Base-by-base conservation (phyloP, 2,797 vertebrate genomes). In the Parambassis ranga region DNA sequence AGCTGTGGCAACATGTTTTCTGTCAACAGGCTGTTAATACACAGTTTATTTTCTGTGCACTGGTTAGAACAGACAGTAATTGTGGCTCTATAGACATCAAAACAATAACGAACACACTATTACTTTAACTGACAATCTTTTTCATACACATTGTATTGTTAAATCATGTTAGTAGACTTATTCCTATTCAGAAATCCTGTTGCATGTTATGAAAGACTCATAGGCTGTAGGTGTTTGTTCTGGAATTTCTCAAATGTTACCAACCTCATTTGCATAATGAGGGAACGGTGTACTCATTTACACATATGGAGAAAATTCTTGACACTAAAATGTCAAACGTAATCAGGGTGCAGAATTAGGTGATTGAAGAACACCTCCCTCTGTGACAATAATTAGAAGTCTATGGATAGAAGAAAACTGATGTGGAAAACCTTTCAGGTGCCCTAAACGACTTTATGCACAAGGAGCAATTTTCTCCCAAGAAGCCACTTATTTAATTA, bases 351-450 rank as follows among this genome's bases (percentile, higher is more conserved):
- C 55, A 63, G 52, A 73, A 77, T 85, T 57, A 67, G 37, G 73
- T 87, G 84, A 88, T 82, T 85, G 81, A 75, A 86, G 75, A 84
- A 75, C 71, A 79, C 73, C 75, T 71, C 82, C 75, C 63, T 75
- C 84, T 86, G 87, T 75, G 82, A 78, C 53, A 74, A 65, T 89
- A 81, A 88, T 88, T 87, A 81, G 13, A 74, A 50, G 43, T 77
- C 63, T 79, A 23, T 53, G 69, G 59, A 53, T 66, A 48, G 57
- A 60, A 53, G 56, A 50, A 48, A 71, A 38, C 32, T 33, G 19
- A 63, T 59, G 35, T 51, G 33, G 56, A 71, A 74, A 71, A 64
- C 49, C 43, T 65, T 73, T 66, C 82, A 73, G 58, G 61, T 70
- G 51, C 47, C 62, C 49, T 44, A 49, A 61, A 77, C 67, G 19